Conservation (phyloP, 2,888 invertebrate species). For the Netelia virgata region DNA sequence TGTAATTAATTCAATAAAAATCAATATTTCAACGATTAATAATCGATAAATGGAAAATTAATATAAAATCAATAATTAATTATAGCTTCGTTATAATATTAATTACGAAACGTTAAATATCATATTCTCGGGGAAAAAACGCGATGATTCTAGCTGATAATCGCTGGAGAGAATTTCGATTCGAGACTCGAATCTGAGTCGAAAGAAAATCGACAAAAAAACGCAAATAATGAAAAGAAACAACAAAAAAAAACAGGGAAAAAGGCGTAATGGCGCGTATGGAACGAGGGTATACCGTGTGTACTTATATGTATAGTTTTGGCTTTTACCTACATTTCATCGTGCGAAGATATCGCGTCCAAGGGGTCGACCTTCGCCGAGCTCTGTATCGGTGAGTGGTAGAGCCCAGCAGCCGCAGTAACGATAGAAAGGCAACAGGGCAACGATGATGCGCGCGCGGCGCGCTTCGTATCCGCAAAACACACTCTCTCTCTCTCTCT, state of each 20-base stretch:
- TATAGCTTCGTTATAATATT: too few relatives aligned
- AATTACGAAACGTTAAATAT: too few relatives aligned
- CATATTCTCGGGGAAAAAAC: too few relatives aligned
- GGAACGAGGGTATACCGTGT: background rate
- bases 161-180: too few relatives aligned
- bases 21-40: too few relatives aligned
- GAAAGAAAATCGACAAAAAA: background rate
- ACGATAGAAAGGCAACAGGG: slow-evolving; percentile 38
- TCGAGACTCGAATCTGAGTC: too few relatives aligned
- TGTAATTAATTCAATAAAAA: too few relatives aligned
- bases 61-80: too few relatives aligned
- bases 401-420: slow-evolving; percentile 32
- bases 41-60: too few relatives aligned
- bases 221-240: background rate
- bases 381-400: slow-evolving; percentile 20
- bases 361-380: slow-evolving; percentile 39
- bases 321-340: slow-evolving; percentile 13
- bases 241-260: background rate
- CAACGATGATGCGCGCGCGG: slow-evolving; percentile 39
- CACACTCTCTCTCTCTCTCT: background rate
- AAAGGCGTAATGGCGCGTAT: background rate
- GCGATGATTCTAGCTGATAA: too few relatives aligned
- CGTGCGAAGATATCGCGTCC: slow-evolving; percentile 17
- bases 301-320: background rate
- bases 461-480: slow-evolving; percentile 35